Base-by-base conservation (phyloP, 2,113 vertebrate genomes). In the Leptobrachium ailaonicum region DNA sequence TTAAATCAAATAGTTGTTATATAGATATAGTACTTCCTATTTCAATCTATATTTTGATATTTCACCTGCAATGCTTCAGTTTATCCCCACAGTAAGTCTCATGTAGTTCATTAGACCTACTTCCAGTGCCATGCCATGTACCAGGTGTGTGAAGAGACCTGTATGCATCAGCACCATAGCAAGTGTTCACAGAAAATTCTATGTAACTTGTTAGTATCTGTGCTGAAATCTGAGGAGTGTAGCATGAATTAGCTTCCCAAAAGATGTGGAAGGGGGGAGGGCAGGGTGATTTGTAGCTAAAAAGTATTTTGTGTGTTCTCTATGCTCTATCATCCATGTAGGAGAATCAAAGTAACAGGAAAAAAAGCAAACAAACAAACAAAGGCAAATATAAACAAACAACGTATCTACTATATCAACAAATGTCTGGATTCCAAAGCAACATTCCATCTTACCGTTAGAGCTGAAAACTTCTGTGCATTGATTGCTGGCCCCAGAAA, bases 401-500 rank as follows among this genome's bases (percentile, higher is more conserved):
- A 60, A 60, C 10, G 13, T 11, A 60, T 60, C 47, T 50, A 50
- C 8, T 50, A 50, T 50, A 50, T 8, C 66, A 11, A 6, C 44
- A 70, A 32, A 32, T 32, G 20, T 20, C 43, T n/a, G n/a, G n/a
- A 32, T n/a, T 76, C 8, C 2, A 68, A 10, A 68, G 9, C 7
- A 76, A 60, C 66, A 67, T 20, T 41, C 41, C 13, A 53, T 41
- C 50, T 68, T 67, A 76, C 75, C 64, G 64, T 76, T 4, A 76
- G 40, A 53, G 75, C 75, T 56, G 75, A 76, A 41, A 76, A 76
- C 75, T 76, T 76, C 62, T 76, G 75, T 66, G 75, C 75, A 44
- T 68, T 20, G 63, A n/a, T 50, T 40, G 64, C 7, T 12, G 75
- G 47, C 53, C 75, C 64, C 64, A 54, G 8, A 67, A 76, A 67